A percentile compares a stretch with the other conserved stretches of the same genome.
Conservation (phyloP, 2,797 vertebrate species). For the Schizothorax lantsangensis region DNA sequence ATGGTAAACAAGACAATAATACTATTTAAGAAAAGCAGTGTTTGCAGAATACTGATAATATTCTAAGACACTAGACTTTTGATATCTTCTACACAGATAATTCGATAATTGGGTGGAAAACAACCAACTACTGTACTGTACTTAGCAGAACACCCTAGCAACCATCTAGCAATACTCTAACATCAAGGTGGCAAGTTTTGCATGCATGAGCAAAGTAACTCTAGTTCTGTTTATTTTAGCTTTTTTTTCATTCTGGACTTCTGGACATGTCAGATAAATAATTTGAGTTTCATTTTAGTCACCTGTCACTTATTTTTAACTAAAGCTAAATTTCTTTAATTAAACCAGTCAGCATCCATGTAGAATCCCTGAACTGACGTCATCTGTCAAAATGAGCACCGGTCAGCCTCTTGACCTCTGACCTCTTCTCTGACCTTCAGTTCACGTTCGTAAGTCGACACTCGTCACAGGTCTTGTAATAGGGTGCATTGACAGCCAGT, state of each 20-base stretch:
- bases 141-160: too few species aligned
- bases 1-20: not conserved
- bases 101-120: not conserved
- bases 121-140: too few species aligned
- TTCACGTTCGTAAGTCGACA: not conserved
- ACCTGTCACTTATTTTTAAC: not conserved
- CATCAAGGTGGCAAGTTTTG: not conserved
- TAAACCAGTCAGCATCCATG: not conserved
- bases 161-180: not conserved
- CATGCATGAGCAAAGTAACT: not conserved
- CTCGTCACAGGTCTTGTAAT: not conserved
- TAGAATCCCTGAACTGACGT: not conserved
- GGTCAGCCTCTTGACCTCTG: not conserved
- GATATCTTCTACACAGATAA: not conserved
- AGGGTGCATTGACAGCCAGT: not conserved
- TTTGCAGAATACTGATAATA: not conserved
- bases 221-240: not conserved
- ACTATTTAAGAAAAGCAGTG: not conserved
- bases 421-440: conserved; percentile 7
- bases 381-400: conserved; percentile 10
- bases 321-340: not conserved
- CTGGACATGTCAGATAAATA: not conserved
- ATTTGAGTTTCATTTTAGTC: not conserved
- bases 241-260: not conserved
- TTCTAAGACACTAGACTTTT: not conserved